Evolutionary conservation across 2,797 vertebrate species (phyloP).

Genomic region (Tapera naevia): DNA sequence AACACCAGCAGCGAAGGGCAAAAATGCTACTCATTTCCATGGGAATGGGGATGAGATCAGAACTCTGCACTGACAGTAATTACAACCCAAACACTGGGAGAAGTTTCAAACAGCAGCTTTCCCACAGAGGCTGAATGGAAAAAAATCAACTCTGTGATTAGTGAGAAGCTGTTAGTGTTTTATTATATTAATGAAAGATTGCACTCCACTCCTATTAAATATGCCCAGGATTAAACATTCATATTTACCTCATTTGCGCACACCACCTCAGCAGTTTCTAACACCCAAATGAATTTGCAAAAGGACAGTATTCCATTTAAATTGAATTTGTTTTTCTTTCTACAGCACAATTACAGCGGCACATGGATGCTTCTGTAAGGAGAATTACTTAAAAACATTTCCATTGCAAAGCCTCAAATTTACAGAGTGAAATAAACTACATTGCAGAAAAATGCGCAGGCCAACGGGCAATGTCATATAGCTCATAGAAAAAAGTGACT

Average conservation of each 20-base stretch:
- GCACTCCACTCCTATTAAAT: constrained; percentile 4
- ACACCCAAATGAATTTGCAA: background rate
- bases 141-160: constrained; percentile 39
- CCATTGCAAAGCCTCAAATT: background rate
- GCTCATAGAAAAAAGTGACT: background rate
- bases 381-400: background rate
- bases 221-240: constrained; percentile 7
- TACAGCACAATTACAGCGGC: background rate
- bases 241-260: background rate
- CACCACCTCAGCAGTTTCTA: background rate
- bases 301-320: background rate
- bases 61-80: constrained; percentile 4
- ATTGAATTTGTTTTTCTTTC: constrained; percentile 22
- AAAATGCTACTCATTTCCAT: background rate
- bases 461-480: fast-evolving
- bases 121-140: constrained; percentile 49
- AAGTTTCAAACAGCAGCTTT: constrained; percentile 53
- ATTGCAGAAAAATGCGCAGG: background rate
- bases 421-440: background rate
- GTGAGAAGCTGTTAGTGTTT: constrained; percentile 39
- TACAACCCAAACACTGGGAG: constrained; percentile 13
- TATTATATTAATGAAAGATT: constrained; percentile 60
- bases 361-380: background rate
- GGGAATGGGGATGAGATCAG: background rate
- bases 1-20: background rate